Conservation (phyloP, 2,888 invertebrate genomes). For the Tholera decimalis region DNA sequence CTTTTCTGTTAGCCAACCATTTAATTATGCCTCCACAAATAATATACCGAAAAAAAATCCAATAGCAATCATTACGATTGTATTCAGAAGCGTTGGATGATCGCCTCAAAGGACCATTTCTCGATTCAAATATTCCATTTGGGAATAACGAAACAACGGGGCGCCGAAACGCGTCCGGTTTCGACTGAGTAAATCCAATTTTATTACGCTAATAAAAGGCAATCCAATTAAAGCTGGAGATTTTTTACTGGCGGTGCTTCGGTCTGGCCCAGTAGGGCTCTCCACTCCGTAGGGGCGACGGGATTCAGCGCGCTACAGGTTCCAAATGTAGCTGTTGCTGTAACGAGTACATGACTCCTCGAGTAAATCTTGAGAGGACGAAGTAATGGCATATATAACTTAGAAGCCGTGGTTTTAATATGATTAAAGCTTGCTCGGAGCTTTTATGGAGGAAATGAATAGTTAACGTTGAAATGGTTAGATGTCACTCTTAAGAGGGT, state of each 20-base stretch:
- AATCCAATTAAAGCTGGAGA: conserved; percentile 88
- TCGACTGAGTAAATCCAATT: conserved; percentile 86
- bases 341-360: conserved; percentile 63
- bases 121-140: conserved; percentile 74
- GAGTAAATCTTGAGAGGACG: conserved; percentile 54
- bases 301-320: conserved; percentile 74
- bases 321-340: conserved; percentile 76
- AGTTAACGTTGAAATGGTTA: conserved; percentile 39
- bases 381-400: conserved; percentile 63
- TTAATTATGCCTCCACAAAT: conserved; percentile 45
- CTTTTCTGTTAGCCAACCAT: conserved; percentile 43
- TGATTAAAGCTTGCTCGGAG: conserved; percentile 52
- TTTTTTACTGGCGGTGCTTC: conserved; percentile 83
- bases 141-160: conserved; percentile 79
- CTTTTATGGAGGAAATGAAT: conserved; percentile 42
- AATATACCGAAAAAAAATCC: conserved; percentile 47
- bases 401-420: conserved; percentile 60
- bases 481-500: conserved; percentile 32
- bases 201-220: conserved; percentile 90
- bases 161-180: conserved; percentile 76
- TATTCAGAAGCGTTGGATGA: conserved; percentile 63
- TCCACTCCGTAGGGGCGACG: conserved; percentile 74
- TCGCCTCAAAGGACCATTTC: conserved; percentile 63
- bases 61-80: conserved; percentile 63
- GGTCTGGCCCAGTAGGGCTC: conserved; percentile 73